Conservation (phyloP, 2,113 vertebrate species). For the Mustela lutreola region DNA sequence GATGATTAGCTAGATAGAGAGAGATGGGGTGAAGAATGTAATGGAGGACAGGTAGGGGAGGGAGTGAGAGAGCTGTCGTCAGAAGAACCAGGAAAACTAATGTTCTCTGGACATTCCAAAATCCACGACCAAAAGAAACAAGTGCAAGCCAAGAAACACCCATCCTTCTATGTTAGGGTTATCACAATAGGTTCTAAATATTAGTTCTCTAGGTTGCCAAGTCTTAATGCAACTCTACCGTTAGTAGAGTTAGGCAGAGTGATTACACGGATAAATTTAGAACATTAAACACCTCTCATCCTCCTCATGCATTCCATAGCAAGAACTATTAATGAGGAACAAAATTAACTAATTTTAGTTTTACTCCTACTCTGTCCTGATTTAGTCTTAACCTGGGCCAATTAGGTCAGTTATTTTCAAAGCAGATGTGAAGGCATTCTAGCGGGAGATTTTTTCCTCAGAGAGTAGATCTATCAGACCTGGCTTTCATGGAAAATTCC, state of each 20-base stretch:
- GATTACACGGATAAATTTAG: background rate
- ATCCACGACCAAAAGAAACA: background rate
- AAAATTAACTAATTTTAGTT: conserved; percentile 41
- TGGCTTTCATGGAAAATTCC: background rate
- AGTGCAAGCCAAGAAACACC: background rate
- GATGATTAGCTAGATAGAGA: background rate
- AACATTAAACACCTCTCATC: background rate
- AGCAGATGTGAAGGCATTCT: background rate
- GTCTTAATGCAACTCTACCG: background rate
- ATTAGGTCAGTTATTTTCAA: conserved; percentile 15
- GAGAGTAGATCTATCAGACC: background rate
- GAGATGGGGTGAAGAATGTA: background rate
- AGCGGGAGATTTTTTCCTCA: background rate
- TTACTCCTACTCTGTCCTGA: background rate
- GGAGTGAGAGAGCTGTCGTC: background rate
- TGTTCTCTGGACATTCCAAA: background rate
- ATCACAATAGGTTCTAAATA: background rate
- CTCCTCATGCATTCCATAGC: background rate
- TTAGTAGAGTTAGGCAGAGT: background rate
- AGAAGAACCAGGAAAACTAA: background rate
- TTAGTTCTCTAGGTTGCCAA: background rate
- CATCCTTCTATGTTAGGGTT: background rate
- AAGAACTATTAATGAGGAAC: background rate
- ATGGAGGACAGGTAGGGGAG: background rate
- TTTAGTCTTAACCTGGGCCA: background rate